Base-by-base conservation (phyloP, 2,797 vertebrate species). In the Parauchenoglanis punctatus region DNA sequence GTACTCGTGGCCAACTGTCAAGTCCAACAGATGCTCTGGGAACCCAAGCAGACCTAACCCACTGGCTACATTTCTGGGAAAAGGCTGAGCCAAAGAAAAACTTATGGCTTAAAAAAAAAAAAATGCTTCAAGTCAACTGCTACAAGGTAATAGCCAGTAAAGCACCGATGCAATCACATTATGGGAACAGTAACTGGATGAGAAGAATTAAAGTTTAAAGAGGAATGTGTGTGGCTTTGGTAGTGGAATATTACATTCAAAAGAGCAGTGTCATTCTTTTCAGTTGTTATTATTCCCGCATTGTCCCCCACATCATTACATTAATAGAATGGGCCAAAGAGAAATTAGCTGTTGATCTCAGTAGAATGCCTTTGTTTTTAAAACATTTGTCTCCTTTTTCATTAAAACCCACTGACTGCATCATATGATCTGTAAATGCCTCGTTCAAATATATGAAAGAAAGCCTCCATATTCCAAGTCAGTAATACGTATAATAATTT, bases 61-160 rank as follows among this genome's bases (percentile, higher is more conserved):
- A 7, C 15, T 77, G 75, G n/a, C 49, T 28, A 54, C 18, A 31
- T 8, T 54, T 77, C 13, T 49, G 23, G 13, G 25, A 75, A 13
- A 52, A 28, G n/a, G 13, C n/a, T 54, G n/a, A 56, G 76, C 17
- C 15, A 28, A 77, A 76, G 49, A 25, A 46, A 25, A 72, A 40
- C 35, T 40, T 20, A 72, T 35, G 17, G 10, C 72, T 23, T 52
- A 49, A 78, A 77, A 85, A 54, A 77, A 61, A 17, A 78, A 80
- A 25, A 40, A 23, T 75, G 75, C n/a, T 28, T 28, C 25, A 28
- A 76, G 40, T 25, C 7, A 73, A 73, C n/a, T 59, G 56, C 59
- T 54, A 40, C 84, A 85, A 63, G 63, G 49, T 76, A 23, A 85
- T 44, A 86, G 61, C 46, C 75, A 80, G 59, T 28, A 31, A 86